These are phyloP conservation scores for Strigamia maritima DNA, from an alignment of 2,888 invertebrate genomes.

Conservation along the genomic window DNA sequence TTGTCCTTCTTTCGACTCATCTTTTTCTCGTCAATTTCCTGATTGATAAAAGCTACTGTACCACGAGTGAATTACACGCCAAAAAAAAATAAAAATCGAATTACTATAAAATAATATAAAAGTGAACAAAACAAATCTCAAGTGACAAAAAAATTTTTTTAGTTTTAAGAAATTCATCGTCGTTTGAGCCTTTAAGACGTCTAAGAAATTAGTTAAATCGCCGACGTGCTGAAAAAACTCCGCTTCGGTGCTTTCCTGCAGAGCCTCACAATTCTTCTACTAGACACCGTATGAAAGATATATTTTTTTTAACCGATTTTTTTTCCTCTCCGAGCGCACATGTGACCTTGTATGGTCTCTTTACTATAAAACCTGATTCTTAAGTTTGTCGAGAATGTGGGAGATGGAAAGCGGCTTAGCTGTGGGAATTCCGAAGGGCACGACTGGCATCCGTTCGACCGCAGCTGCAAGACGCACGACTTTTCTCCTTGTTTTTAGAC, in stretches of 20 bases:
- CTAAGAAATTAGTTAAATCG: conserved; percentile 7
- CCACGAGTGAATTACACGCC: not conserved
- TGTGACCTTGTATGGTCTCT: not conserved
- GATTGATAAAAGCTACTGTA: conserved; percentile 17
- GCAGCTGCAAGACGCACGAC: not conserved
- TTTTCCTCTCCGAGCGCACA: not conserved
- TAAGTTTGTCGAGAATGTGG: not conserved
- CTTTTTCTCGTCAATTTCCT: conserved; percentile 27
- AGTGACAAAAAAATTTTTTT: not conserved
- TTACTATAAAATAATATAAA: not conserved
- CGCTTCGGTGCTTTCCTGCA: not conserved
- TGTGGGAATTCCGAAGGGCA: conserved; percentile 1
- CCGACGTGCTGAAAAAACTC: not conserved
- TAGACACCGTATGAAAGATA: not conserved
- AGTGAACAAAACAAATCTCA: not conserved
- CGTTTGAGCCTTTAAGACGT: not conserved
- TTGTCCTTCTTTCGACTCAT: conserved; percentile 1
- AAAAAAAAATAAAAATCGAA: not conserved
- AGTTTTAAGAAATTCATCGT: not conserved
- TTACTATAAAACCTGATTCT: conserved; percentile 13
- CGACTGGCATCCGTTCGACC: conserved; percentile 11
- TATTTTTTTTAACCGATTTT: not conserved
- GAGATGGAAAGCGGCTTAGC: conserved; percentile 6
- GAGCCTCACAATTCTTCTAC: not conserved
- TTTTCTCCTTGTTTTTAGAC: not conserved